Percentiles rank a stretch among this genome's conserved stretches.
Evolutionary conservation across 2,113 vertebrate genomes (phyloP).

Genomic region (Neopipo cinnamomea): DNA sequence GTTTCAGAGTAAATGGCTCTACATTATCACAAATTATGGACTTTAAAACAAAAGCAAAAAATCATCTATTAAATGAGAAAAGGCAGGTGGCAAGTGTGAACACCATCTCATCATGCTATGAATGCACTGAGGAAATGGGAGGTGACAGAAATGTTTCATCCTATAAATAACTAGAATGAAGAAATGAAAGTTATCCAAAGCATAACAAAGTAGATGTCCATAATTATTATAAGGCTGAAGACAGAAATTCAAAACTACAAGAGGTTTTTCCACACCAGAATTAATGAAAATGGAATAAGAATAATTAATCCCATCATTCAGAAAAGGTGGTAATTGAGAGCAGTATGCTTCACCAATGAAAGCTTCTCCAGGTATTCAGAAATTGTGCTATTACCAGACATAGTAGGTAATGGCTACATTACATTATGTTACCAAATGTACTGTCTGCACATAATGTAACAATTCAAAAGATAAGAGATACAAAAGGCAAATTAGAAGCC

Average conservation of each 20-base stretch:
- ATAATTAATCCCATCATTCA: not conserved
- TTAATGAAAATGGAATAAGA: not conserved
- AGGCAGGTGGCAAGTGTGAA: not conserved
- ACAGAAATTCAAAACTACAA: not conserved
- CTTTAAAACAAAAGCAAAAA: not conserved
- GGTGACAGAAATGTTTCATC: not conserved
- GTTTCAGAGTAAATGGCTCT: not conserved
- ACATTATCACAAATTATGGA: not conserved
- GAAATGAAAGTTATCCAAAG: not conserved
- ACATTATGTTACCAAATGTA: not conserved
- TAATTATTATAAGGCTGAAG: not conserved
- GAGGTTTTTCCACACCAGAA: not conserved
- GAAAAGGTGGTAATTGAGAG: not conserved
- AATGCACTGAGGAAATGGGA: not conserved
- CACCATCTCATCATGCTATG: not conserved
- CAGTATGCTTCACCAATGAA: not conserved
- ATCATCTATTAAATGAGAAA: not conserved
- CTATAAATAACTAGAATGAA: not conserved
- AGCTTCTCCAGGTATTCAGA: not conserved
- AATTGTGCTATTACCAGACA: not conserved
- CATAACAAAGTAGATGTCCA: not conserved
- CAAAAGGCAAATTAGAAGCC: not conserved
- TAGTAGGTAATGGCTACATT: not conserved
- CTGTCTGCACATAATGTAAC: not conserved
- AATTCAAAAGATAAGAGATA: not conserved